Conservation (phyloP, 2,113 vertebrate genomes). For the Microtus ochrogaster region DNA sequence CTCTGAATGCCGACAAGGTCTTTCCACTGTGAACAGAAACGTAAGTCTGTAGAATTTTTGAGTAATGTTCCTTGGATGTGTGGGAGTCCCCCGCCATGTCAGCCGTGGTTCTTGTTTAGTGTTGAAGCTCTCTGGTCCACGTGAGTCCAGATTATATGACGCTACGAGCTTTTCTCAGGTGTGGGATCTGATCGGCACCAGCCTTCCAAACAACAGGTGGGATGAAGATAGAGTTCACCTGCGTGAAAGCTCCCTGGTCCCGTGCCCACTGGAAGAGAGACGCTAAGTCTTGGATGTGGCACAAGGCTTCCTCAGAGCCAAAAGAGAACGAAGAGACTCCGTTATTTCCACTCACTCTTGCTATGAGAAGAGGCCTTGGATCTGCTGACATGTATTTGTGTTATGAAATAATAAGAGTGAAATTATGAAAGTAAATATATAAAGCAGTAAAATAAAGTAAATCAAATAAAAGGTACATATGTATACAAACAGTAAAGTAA, state of each 20-base stretch:
- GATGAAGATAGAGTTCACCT: not conserved
- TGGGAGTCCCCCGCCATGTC: not conserved
- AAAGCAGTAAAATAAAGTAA: slow-evolving; percentile 13
- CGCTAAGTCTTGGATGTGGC: fast-evolving
- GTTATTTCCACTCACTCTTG: not conserved
- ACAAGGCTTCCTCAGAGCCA: not conserved
- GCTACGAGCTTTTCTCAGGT: not conserved
- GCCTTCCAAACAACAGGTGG: not conserved
- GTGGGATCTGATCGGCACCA: not conserved
- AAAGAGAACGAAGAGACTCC: not conserved
- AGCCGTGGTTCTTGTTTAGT: not conserved
- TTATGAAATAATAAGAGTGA: slow-evolving; percentile 4
- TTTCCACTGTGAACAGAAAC: not conserved
- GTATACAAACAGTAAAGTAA: no score
- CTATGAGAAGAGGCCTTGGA: not conserved
- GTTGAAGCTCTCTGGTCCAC: not conserved
- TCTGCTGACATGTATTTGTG: not conserved
- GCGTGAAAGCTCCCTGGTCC: not conserved
- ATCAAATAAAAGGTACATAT: not conserved
- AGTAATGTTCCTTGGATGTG: not conserved
- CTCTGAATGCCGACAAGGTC: not conserved
- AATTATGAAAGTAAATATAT: not conserved
- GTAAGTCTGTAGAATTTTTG: not conserved
- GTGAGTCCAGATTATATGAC: not conserved
- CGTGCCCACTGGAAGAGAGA: not conserved